phyloP scores from a whole-genome alignment of 2,797 vertebrate species.

The Meriones psammophilus region DNA sequence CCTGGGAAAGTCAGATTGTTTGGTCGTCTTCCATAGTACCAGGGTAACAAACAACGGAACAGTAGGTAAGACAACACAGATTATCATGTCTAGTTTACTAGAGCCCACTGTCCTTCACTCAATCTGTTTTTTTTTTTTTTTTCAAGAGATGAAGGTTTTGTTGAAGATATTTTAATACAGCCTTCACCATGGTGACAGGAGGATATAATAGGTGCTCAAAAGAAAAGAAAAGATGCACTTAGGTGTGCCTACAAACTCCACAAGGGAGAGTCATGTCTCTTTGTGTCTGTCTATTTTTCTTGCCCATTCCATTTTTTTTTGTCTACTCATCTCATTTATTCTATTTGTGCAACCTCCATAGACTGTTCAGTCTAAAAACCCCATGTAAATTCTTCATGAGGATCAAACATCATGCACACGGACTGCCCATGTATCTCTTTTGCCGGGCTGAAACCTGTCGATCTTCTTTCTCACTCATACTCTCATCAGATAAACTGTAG shows the following conservation, averaged over 20 bases:
- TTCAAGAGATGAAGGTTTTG: background rate
- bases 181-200: background rate
- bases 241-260: background rate
- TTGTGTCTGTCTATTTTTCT: background rate
- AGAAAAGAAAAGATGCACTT: background rate
- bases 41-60: background rate
- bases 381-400: background rate
- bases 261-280: too few species aligned
- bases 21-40: background rate
- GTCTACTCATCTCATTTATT: background rate
- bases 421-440: too few species aligned
- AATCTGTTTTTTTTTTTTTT: background rate
- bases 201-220: background rate
- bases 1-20: background rate
- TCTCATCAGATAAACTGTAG: too few species aligned
- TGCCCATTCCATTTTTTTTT: background rate
- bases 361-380: background rate
- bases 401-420: too few species aligned
- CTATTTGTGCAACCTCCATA: background rate
- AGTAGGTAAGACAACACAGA: too few species aligned
- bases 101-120: rapidly evolving
- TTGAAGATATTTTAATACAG: background rate
- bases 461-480: background rate
- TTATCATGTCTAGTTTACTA: rapidly evolving
- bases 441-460: background rate